Evolutionary conservation across 1,140 invertebrate species (phyloP).

Genomic region (Pygmarrhopalites habei): DNA sequence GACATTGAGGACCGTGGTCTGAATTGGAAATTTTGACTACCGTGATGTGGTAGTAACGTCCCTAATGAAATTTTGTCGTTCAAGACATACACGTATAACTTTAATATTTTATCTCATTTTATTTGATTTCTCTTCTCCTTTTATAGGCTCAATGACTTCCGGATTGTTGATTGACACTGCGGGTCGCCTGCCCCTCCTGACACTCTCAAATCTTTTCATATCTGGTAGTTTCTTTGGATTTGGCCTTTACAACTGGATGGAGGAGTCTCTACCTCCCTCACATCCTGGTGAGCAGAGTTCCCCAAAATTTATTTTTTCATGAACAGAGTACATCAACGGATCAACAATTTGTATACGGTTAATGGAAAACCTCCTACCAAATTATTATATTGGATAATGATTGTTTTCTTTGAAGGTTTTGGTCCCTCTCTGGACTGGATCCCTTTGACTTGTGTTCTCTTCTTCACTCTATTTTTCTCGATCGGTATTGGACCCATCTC

Average conservation of each 20-base stretch:
- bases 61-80: too few relatives aligned
- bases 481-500: conserved; percentile 84
- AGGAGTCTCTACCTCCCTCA: conserved; percentile 28
- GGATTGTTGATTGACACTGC: conserved; percentile 71
- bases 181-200: conserved; percentile 65
- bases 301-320: too few relatives aligned
- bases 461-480: conserved; percentile 75
- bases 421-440: conserved; percentile 60
- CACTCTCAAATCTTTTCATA: conserved; percentile 74
- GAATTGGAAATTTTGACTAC: too few relatives aligned
- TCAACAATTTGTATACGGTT: too few relatives aligned
- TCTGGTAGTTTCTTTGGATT: conserved; percentile 46
- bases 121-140: too few relatives aligned
- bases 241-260: conserved; percentile 38
- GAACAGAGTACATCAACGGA: too few relatives aligned
- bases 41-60: too few relatives aligned
- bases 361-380: conserved; percentile 1
- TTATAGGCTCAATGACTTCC: conserved; percentile 67
- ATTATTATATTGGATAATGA: neutral
- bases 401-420: too few relatives aligned
- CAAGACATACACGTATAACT: too few relatives aligned
- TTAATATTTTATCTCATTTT: too few relatives aligned
- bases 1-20: too few relatives aligned
- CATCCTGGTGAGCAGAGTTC: too few relatives aligned
- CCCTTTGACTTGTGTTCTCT: conserved; percentile 67